Evolutionary conservation across 2,888 invertebrate genomes (phyloP).

Genomic region (Mylabris sibirica): DNA sequence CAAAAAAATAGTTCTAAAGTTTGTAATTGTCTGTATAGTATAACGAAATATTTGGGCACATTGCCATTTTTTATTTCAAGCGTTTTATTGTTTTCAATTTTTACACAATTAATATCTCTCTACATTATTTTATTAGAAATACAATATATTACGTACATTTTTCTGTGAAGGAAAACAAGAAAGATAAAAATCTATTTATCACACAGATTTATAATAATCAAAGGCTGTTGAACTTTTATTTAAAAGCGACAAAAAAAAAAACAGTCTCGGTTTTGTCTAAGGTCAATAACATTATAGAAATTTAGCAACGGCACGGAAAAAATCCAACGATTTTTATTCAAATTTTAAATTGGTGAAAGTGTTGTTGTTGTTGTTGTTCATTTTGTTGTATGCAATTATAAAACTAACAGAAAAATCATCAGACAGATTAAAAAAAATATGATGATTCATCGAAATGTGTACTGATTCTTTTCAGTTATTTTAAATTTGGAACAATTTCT

Average conservation of each 20-base stretch:
- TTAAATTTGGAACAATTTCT: not conserved
- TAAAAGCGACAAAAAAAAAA: not conserved
- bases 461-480: not conserved
- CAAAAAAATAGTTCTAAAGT: not conserved
- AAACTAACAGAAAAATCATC: not conserved
- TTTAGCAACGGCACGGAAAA: not conserved
- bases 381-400: not conserved
- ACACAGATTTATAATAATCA: not conserved
- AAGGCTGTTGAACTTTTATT: not conserved
- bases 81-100: not conserved
- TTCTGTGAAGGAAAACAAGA: not conserved
- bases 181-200: not conserved
- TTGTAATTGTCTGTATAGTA: not conserved
- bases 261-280: not conserved
- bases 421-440: not conserved
- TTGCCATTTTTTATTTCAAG: not conserved
- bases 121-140: not conserved
- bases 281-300: slow-evolving; percentile 7
- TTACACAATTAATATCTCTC: not conserved
- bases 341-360: not conserved
- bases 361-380: not conserved
- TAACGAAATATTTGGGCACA: not conserved
- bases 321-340: not conserved
- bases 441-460: not conserved
- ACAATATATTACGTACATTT: not conserved